Conservation (phyloP, 2,888 invertebrate genomes). For the Agriopis aurantiaria region DNA sequence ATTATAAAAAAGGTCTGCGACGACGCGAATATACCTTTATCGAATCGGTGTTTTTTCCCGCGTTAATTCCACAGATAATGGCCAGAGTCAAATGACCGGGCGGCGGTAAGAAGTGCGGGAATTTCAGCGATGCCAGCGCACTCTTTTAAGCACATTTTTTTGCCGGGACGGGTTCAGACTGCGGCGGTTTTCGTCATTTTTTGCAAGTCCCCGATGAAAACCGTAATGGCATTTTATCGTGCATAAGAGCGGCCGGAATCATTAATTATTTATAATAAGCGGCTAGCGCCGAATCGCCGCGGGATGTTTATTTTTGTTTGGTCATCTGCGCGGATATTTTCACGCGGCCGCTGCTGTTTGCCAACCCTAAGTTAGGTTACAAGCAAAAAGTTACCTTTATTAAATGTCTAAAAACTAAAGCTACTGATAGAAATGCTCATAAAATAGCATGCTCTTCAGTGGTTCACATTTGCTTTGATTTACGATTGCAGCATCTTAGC, state of each 20-base stretch:
- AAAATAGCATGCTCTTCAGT: too few species aligned
- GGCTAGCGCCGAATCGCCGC: conserved; percentile 78
- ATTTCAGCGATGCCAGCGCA: conserved; percentile 83
- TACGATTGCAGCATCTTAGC: too few species aligned
- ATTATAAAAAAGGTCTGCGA: conserved; percentile 75
- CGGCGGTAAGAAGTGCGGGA: conserved; percentile 80
- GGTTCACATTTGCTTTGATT: too few species aligned
- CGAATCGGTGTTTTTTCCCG: conserved; percentile 76
- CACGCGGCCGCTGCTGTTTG: conserved; percentile 48
- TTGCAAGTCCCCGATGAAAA: conserved; percentile 82
- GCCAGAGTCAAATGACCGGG: conserved; percentile 83
- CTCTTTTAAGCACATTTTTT: conserved; percentile 82
- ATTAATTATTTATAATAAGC: conserved; percentile 87
- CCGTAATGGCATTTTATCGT: conserved; percentile 86
- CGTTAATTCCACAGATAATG: conserved; percentile 85
- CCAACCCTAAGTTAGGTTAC: background rate
- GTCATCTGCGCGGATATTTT: conserved; percentile 57
- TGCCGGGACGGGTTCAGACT: conserved; percentile 72
- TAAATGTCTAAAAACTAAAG: too few species aligned
- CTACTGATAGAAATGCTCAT: too few species aligned
- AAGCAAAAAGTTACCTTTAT: background rate
- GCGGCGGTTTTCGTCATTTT: conserved; percentile 79
- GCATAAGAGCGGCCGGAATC: conserved; percentile 84
- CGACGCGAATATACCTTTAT: conserved; percentile 79
- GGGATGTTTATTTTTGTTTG: conserved; percentile 70